Evolutionary conservation across 2,888 invertebrate species (phyloP), one percentile per base, ranked within the genome.

Genomic region (Lutraria lutraria): DNA sequence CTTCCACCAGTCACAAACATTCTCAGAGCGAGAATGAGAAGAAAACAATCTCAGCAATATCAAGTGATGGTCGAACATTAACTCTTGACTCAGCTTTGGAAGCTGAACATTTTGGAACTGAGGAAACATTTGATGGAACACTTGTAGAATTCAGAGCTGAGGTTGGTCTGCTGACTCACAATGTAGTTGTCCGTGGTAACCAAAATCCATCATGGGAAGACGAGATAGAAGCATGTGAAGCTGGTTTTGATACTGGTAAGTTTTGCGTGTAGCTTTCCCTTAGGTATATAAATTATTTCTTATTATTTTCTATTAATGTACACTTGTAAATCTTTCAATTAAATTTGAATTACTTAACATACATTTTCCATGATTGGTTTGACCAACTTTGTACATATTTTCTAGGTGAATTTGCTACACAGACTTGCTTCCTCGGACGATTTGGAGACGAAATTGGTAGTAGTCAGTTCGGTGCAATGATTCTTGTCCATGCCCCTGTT

Each of bases 381-480:
- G 6, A 56, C 15, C 56, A 16, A 56, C 56, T 16, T 56, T 68
- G 25, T 10, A 25, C 25, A n/a, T 25, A 21, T 68, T 13, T 83
- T 92, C 82, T 92, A 96, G 96, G 96, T 52, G 95, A 96, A 89
- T 96, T 96, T 93, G 95, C 94, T 15, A 90, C 92, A 0, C 96
- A 96, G 93, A 96, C 96, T 8, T 96, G 96, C 87, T 96, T 96
- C 94, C 96, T 94, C 43, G 96, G 96, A 0, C 89, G 96, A 21
- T 96, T 95, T 93, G 96, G 96, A 63, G 95, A 95, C 52, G 96
- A 96, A 86, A 94, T 95, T 16, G 96, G 96, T 1, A 94, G 94
- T 76, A 95, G 95, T 83, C 93, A 96, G 91, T 96, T 95, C 91
- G 96, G 96, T 12, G 95, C 91, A 0, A 94, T 94, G 85, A 95